Conservation (phyloP, 2,888 invertebrate genomes). For the Podotricha telesiphe region DNA sequence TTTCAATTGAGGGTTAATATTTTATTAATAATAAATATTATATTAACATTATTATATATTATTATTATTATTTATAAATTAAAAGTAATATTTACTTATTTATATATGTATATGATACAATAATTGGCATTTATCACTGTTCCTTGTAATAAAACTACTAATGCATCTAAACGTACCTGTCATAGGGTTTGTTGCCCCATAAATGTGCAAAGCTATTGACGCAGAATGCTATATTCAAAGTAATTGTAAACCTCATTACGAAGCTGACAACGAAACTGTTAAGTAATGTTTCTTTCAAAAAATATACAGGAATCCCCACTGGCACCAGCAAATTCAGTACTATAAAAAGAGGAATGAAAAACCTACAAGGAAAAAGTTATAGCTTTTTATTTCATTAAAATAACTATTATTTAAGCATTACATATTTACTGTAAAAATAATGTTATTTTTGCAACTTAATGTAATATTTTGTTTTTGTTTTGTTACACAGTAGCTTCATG, state of each 20-base stretch:
- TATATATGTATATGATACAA: too few species aligned
- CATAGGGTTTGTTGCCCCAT: slow-evolving; percentile 96
- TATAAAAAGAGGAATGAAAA: slow-evolving; percentile 88
- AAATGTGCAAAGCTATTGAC: slow-evolving; percentile 98
- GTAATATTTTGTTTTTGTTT: not conserved
- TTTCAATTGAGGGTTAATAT: too few species aligned
- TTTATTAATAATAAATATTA: too few species aligned
- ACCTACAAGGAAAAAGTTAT: slow-evolving; percentile 71
- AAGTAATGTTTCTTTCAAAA: slow-evolving; percentile 91
- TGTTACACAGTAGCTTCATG: not conserved
- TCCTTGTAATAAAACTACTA: not conserved
- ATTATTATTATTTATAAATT: too few species aligned
- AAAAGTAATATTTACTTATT: too few species aligned
- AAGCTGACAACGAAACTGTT: slow-evolving; percentile 93
- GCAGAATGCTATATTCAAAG: slow-evolving; percentile 95
- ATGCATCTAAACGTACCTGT: slow-evolving; percentile 81
- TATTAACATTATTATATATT: too few species aligned
- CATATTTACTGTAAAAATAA: not conserved
- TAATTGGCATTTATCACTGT: too few species aligned
- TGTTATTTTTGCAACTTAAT: not conserved
- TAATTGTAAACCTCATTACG: slow-evolving; percentile 91
- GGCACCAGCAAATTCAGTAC: slow-evolving; percentile 88
- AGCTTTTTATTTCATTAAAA: not conserved
- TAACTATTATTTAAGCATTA: not conserved
- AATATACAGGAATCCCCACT: slow-evolving; percentile 90